Evolutionary conservation across 2,113 vertebrate species (phyloP), one percentile per base, ranked within the genome.

Genomic region (Lophura nycthemera): DNA sequence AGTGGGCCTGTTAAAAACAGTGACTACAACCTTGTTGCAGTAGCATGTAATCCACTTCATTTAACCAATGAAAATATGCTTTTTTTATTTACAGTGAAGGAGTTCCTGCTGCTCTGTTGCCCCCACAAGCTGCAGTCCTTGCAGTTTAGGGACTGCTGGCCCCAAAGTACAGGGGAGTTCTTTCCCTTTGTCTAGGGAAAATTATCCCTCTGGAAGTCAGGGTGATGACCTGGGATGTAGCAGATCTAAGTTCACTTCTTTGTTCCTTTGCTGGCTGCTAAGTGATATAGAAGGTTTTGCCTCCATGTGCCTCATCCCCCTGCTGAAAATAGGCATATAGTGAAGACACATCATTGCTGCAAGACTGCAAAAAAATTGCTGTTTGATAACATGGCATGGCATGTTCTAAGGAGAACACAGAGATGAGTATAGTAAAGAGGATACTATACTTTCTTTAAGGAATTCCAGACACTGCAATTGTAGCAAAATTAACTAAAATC

Each of bases 151-250:
- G 45, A 1, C 36, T 30, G 4, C 34, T 66, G 61, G 21, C 27
- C 40, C 16, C 1, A 8, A 4, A 32, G 7, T 1, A 1, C 19
- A 32, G 48, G 75, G 29, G 13, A 57, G 1, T 8, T 57, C 13
- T 8, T 84, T 61, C 13, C 21, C 38, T 52, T 40, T 76, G 15
- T 17, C 38, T 16, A 30, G 52, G 30, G 8, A n/a, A 47, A 66
- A 86, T 77, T 20, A 6, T 14, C 52, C 9, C 8, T 40, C 14
- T 69, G 36, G 48, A 75, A 34, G 38, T 42, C 13, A 16, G 8
- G 13, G 8, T 59, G 34, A 4, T 65, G 38, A 19, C 38, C 12
- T 30, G 56, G 42, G 42, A 30, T 2, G 1, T 2, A 10, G 36
- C 27, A 67, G 6, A 8, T 21, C 48, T 40, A 5, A 8, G 10